A percentile compares a stretch with the other conserved stretches of the same genome.
These are phyloP conservation scores for Nomada fabriciana DNA, from an alignment of 2,888 invertebrate species.

Conservation along the genomic window DNA sequence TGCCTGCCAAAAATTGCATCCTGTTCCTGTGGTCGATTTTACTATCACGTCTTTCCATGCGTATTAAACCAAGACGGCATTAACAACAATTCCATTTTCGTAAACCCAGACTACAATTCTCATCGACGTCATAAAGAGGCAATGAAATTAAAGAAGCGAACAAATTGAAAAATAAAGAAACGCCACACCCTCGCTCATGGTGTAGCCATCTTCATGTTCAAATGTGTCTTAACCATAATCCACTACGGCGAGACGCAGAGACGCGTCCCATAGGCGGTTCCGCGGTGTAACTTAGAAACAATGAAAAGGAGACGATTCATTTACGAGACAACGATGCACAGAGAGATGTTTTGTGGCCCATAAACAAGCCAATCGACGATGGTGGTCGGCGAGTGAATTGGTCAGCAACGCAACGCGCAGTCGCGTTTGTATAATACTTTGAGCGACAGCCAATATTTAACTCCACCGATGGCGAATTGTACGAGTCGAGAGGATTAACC, in stretches of 20 bases:
- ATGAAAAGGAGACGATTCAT: slow-evolving; percentile 64
- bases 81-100: too few relatives aligned
- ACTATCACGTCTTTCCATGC: too few relatives aligned
- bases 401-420: slow-evolving; percentile 31
- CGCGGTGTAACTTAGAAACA: slow-evolving; percentile 61
- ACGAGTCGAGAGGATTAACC: slow-evolving; percentile 38
- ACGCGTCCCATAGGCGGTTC: slow-evolving; percentile 30
- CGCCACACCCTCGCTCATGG: not conserved
- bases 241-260: not conserved
- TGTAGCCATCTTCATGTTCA: not conserved
- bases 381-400: slow-evolving; percentile 16
- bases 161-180: not conserved
- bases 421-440: slow-evolving; percentile 63
- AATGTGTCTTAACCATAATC: too few relatives aligned
- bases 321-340: slow-evolving; percentile 29
- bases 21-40: too few relatives aligned
- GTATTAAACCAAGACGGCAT: too few relatives aligned
- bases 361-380: slow-evolving; percentile 73
- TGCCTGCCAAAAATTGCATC: too few relatives aligned
- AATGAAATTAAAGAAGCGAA: not conserved
- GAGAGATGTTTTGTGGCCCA: slow-evolving; percentile 73
- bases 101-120: too few relatives aligned
- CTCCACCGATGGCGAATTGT: slow-evolving; percentile 43
- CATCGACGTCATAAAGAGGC: not conserved
- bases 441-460: slow-evolving; percentile 72